A percentile compares a stretch with the other conserved stretches of the same genome.
phyloP scores from a whole-genome alignment of 2,888 invertebrate genomes.

The Apotomis betuletana region DNA sequence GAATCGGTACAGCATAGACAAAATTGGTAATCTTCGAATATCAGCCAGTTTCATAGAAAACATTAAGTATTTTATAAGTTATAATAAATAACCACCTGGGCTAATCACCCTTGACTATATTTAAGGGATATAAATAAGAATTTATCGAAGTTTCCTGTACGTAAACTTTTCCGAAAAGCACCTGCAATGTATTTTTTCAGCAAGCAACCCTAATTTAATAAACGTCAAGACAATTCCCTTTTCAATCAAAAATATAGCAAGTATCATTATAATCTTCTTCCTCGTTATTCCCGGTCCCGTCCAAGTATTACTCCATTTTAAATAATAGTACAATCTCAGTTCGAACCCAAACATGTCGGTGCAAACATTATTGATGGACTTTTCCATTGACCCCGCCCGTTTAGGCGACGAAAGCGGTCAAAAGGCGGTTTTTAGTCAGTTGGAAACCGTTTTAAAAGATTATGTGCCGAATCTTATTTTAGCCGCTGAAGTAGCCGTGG shows the following conservation, averaged over 20 bases:
- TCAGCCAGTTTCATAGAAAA: background rate
- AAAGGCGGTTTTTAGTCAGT: slow-evolving; percentile 85
- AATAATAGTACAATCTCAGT: slow-evolving; percentile 47
- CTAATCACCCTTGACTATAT: too few relatives aligned
- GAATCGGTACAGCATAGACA: slow-evolving; percentile 4
- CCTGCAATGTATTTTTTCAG: slow-evolving; percentile 1
- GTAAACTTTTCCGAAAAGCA: background rate
- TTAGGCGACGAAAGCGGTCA: slow-evolving; percentile 87
- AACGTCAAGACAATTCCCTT: slow-evolving; percentile 35
- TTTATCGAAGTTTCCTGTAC: too few relatives aligned
- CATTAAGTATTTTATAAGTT: too few relatives aligned
- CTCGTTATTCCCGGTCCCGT: slow-evolving; percentile 56
- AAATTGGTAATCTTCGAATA: background rate
- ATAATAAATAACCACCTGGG: background rate
- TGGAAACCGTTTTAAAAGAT: slow-evolving; percentile 88
- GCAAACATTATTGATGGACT: slow-evolving; percentile 91
- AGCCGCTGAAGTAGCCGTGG: slow-evolving; percentile 86
- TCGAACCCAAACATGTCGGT: slow-evolving; percentile 85
- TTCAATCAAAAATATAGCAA: slow-evolving; percentile 36
- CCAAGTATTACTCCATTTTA: slow-evolving; percentile 52
- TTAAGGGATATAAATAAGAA: too few relatives aligned
- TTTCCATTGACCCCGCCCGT: slow-evolving; percentile 88
- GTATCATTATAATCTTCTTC: slow-evolving; percentile 35
- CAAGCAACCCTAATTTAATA: slow-evolving; percentile 20
- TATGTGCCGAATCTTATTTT: slow-evolving; percentile 88